phyloP scores from a whole-genome alignment of 1,140 invertebrate species.

The Rhizoglyphus robini region DNA sequence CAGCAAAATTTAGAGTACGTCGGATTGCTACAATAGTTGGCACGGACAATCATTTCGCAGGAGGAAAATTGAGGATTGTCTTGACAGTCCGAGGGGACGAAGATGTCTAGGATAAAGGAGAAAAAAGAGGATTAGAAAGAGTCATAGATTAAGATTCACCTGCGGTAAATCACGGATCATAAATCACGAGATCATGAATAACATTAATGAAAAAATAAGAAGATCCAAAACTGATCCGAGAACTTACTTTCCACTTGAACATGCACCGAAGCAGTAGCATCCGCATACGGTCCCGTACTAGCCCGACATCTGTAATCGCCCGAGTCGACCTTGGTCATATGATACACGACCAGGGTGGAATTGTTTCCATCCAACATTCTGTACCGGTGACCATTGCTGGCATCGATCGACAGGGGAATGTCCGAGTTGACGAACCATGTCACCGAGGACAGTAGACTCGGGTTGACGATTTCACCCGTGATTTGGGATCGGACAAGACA shows the following conservation, averaged over 20 bases:
- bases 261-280: slow-evolving; percentile 43
- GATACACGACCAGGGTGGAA: slow-evolving; percentile 49
- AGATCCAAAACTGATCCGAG: background rate
- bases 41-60: slow-evolving; percentile 66
- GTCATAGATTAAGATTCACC: too few relatives aligned
- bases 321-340: slow-evolving; percentile 49
- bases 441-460: background rate
- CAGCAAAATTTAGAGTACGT: slow-evolving; percentile 89
- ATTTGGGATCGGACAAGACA: slow-evolving; percentile 19
- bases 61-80: slow-evolving; percentile 80
- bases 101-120: slow-evolving; percentile 42
- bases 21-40: slow-evolving; percentile 62
- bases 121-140: background rate
- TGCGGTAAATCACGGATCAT: background rate
- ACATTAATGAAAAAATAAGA: background rate
- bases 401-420: background rate
- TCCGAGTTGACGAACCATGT: slow-evolving; percentile 19
- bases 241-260: slow-evolving; percentile 27
- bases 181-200: background rate
- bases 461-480: background rate
- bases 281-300: slow-evolving; percentile 47
- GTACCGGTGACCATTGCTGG: slow-evolving; percentile 13
- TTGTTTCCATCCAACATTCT: slow-evolving; percentile 30
- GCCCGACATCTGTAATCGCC: slow-evolving; percentile 66
- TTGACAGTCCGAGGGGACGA: slow-evolving; percentile 58